Percentiles rank a stretch among this genome's conserved stretches.
Evolutionary conservation across 2,888 invertebrate species (phyloP).

Genomic region (Polyommatus iphigenia): DNA sequence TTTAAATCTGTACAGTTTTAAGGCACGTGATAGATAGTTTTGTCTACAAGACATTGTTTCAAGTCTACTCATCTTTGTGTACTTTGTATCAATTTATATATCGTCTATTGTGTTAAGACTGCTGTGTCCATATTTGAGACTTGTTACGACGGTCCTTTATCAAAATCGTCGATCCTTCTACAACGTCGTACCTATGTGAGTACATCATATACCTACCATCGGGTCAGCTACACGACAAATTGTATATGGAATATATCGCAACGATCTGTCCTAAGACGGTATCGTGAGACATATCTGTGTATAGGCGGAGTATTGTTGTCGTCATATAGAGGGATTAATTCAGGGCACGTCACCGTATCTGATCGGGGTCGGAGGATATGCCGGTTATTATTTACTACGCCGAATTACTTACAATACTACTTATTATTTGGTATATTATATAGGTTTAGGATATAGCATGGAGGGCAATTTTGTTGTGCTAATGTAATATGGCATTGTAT

Average conservation of each 20-base stretch:
- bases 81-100: too few species aligned
- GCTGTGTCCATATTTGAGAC: background rate
- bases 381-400: constrained; percentile 47
- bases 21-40: background rate
- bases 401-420: constrained; percentile 31
- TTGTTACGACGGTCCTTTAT: background rate
- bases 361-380: constrained; percentile 66
- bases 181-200: background rate
- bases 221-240: constrained; percentile 13
- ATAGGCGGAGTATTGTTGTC: constrained; percentile 53
- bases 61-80: too few species aligned
- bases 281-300: constrained; percentile 19
- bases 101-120: too few species aligned
- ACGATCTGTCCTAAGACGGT: constrained; percentile 27
- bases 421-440: constrained; percentile 3
- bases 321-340: constrained; percentile 73
- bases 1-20: background rate
- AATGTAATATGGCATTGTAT: background rate
- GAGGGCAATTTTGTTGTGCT: background rate
- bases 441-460: background rate
- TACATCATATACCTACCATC: background rate
- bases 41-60: too few species aligned
- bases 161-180: background rate
- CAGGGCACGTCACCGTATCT: constrained; percentile 73
- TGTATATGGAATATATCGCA: constrained; percentile 19